Evolutionary conservation across 2,888 invertebrate species (phyloP).

Genomic region (Meloe dianella): DNA sequence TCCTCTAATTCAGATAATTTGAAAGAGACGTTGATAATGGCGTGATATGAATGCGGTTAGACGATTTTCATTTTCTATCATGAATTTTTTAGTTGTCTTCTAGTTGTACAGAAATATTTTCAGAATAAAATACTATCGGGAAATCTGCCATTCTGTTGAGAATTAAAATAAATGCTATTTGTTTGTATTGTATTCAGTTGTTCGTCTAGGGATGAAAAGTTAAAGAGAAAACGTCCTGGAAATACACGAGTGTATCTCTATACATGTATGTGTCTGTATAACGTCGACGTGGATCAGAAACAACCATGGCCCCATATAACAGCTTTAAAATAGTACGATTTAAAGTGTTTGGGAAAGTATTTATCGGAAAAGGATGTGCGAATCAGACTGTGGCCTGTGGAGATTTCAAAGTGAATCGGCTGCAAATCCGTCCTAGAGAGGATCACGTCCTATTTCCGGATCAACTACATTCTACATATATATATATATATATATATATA

Average conservation of each 20-base stretch:
- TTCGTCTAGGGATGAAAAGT: constrained; percentile 8
- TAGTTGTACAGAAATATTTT: neutral
- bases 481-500: constrained; percentile 19
- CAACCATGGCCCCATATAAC: neutral
- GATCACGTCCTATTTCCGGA: constrained; percentile 31
- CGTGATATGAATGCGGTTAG: constrained; percentile 29
- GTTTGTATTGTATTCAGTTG: neutral
- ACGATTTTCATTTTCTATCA: neutral
- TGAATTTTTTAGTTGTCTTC: too few relatives aligned
- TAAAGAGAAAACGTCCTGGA: constrained; percentile 6
- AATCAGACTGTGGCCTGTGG: constrained; percentile 38
- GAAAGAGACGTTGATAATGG: constrained; percentile 28
- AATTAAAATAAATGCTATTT: constrained; percentile 5
- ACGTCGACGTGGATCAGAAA: neutral
- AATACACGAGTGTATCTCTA: constrained; percentile 16
- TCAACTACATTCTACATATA: constrained; percentile 17
- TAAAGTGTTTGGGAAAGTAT: constrained; percentile 37
- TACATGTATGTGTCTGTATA: constrained; percentile 10
- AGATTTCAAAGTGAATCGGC: constrained; percentile 36
- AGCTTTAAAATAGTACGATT: constrained; percentile 23
- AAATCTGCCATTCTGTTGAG: neutral
- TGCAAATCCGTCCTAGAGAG: constrained; percentile 34
- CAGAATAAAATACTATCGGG: neutral
- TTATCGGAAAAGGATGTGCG: constrained; percentile 38
- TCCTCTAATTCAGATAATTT: constrained; percentile 30